A percentile compares a stretch with the other conserved stretches of the same genome.
Conservation (phyloP, 2,797 vertebrate genomes). For the Remorina albescens region DNA sequence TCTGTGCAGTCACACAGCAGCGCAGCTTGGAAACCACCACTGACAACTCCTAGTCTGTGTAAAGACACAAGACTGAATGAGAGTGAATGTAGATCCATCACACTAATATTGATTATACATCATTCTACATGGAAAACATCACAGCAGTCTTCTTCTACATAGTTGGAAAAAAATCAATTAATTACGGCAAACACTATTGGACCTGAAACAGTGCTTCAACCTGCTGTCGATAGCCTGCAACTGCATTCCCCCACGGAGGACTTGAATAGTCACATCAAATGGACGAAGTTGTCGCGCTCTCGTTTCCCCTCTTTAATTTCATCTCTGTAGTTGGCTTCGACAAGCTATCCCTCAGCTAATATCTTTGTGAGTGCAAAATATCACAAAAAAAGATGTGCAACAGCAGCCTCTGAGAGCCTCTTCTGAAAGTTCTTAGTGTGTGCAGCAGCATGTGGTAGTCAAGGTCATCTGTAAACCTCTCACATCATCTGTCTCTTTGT, state of each 20-base stretch:
- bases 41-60: conserved; percentile 19
- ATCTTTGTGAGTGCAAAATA: conserved; percentile 27
- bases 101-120: conserved; percentile 60
- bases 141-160: conserved; percentile 51
- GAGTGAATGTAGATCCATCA: conserved; percentile 46
- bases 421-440: conserved; percentile 1
- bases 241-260: conserved; percentile 26
- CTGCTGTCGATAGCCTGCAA: conserved; percentile 63
- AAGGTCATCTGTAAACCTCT: neutral
- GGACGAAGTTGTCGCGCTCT: neutral
- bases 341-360: conserved; percentile 24
- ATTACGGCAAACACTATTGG: conserved; percentile 42
- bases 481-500: conserved; percentile 1
- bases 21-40: neutral
- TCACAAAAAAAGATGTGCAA: neutral
- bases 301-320: conserved; percentile 22
- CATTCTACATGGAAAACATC: conserved; percentile 48
- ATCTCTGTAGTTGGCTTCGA: conserved; percentile 12
- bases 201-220: conserved; percentile 66
- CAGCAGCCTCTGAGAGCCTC: neutral
- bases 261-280: conserved; percentile 6
- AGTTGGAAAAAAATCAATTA: conserved; percentile 45
- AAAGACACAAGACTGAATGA: conserved; percentile 33
- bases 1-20: conserved; percentile 13
- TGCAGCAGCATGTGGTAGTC: conserved; percentile 10